phyloP scores from a whole-genome alignment of 2,888 invertebrate genomes.

The Rhamnusium bicolor region DNA sequence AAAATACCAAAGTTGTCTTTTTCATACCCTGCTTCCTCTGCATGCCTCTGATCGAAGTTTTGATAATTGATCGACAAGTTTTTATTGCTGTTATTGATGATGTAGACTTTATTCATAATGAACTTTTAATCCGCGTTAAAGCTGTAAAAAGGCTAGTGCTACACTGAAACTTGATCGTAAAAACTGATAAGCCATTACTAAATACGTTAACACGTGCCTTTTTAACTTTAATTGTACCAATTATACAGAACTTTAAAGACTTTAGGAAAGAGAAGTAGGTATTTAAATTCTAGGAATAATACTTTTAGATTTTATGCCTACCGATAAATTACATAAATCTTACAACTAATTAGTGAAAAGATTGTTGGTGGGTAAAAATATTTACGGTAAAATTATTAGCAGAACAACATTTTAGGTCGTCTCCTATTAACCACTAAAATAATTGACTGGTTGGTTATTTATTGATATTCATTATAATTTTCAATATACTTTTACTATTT shows the following conservation, averaged over 20 bases:
- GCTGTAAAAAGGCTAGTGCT: slow-evolving; percentile 41
- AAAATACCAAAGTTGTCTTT: slow-evolving; percentile 17
- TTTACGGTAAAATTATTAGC: background rate
- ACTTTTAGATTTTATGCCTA: slow-evolving; percentile 7
- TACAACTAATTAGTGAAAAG: background rate
- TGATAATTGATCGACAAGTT: slow-evolving; percentile 50
- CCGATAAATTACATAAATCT: background rate
- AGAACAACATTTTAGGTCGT: background rate
- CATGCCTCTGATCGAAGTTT: slow-evolving; percentile 36
- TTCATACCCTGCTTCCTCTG: slow-evolving; percentile 31
- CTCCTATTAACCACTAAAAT: background rate
- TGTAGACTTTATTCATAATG: slow-evolving; percentile 43
- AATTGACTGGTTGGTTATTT: background rate
- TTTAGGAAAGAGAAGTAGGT: slow-evolving; percentile 1
- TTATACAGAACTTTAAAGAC: slow-evolving; percentile 46
- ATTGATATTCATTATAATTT: too few species aligned
- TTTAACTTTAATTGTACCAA: slow-evolving; percentile 52
- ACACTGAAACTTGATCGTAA: slow-evolving; percentile 40
- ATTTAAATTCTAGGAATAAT: slow-evolving; percentile 8
- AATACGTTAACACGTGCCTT: slow-evolving; percentile 54
- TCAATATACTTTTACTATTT: too few species aligned
- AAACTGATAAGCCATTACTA: slow-evolving; percentile 47
- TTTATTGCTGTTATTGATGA: slow-evolving; percentile 52
- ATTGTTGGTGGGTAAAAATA: background rate
- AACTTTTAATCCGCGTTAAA: slow-evolving; percentile 34